A percentile compares a stretch with the other conserved stretches of the same genome.
Evolutionary conservation across 2,113 vertebrate species (phyloP).

Genomic region (Hemibates koningsi): DNA sequence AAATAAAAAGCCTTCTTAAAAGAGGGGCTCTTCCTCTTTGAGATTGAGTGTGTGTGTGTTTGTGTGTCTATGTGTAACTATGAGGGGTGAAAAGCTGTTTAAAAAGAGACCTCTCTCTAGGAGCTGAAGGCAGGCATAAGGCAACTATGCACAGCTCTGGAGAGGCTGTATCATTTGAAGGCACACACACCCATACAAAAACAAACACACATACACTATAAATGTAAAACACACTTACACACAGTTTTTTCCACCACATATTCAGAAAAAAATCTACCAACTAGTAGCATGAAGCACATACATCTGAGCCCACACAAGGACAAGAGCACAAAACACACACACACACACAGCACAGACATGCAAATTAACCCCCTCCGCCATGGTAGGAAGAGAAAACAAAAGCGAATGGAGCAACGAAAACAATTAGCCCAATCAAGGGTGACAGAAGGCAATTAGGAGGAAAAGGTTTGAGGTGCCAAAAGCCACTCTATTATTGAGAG

Average conservation of each 20-base stretch:
- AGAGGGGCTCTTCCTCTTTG: background rate
- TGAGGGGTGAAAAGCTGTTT: background rate
- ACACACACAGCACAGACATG: slow-evolving; percentile 1
- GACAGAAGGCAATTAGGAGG: slow-evolving; percentile 64
- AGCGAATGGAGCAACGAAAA: slow-evolving; percentile 46
- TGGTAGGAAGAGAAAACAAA: slow-evolving; percentile 50
- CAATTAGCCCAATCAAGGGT: slow-evolving; percentile 67
- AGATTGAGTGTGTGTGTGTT: background rate
- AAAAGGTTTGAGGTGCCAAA: slow-evolving; percentile 54
- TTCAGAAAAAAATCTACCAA: background rate
- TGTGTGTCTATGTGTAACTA: background rate
- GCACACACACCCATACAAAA: background rate
- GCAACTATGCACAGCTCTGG: background rate
- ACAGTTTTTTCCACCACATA: background rate
- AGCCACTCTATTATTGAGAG: slow-evolving; percentile 42
- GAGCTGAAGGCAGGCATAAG: background rate
- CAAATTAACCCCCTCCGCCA: slow-evolving; percentile 28
- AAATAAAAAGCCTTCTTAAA: slow-evolving; percentile 18
- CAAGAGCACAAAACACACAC: background rate
- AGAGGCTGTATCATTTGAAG: slow-evolving; percentile 5
- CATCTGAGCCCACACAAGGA: background rate
- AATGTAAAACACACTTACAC: background rate
- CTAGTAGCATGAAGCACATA: background rate
- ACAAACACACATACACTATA: background rate
- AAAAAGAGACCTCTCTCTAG: background rate